Evolutionary conservation across 2,113 vertebrate genomes (phyloP).

Genomic region (Gulo gulo): DNA sequence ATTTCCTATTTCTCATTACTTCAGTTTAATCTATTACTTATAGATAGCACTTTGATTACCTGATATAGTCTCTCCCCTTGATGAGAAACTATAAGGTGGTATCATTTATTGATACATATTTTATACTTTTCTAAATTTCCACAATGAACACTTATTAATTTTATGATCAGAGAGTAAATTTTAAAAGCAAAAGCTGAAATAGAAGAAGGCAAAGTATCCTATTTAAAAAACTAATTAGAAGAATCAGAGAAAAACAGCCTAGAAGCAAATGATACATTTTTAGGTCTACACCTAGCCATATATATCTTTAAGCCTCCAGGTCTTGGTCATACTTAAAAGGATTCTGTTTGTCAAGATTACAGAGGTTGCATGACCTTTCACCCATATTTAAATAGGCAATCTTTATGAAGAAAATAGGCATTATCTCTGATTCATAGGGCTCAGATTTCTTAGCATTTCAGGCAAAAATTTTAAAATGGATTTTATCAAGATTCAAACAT

Average conservation of each 20-base stretch:
- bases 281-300: neutral
- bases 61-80: neutral
- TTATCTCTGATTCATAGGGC: neutral
- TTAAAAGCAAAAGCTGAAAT: neutral
- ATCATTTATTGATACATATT: neutral
- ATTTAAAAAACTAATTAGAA: neutral
- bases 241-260: neutral
- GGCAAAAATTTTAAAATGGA: neutral
- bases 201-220: neutral
- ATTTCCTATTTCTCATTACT: neutral
- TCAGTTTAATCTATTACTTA: neutral
- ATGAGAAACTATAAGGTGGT: neutral
- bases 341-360: neutral
- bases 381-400: neutral
- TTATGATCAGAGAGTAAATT: neutral
- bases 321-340: neutral
- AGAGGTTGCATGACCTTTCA: neutral
- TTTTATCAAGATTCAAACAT: neutral
- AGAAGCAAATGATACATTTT: neutral
- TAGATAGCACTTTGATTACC: neutral
- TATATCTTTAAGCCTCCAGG: neutral
- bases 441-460: neutral
- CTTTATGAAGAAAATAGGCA: neutral
- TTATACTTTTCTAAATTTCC: neutral
- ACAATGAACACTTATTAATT: neutral